Percentiles rank a stretch among this genome's conserved stretches.
Evolutionary conservation across 2,797 vertebrate genomes (phyloP).

Genomic region (Acipenser oxyrinchus): DNA sequence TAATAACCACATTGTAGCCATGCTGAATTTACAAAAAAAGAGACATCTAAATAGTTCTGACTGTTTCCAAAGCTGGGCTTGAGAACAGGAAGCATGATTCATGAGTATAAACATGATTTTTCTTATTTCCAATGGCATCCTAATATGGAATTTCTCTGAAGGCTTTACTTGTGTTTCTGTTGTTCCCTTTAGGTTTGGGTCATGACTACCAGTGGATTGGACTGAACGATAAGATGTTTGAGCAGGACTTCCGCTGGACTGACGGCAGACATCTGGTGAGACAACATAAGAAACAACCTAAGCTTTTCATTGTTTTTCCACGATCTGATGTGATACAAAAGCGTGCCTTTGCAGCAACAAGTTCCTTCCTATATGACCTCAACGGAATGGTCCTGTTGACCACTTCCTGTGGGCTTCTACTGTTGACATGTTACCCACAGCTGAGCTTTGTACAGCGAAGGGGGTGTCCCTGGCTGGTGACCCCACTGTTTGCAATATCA

Average conservation of each 20-base stretch:
- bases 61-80: conserved; percentile 4
- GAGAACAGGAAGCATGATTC: conserved; percentile 40
- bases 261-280: conserved; percentile 86
- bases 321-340: no score
- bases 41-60: conserved; percentile 3
- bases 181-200: conserved; percentile 69
- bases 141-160: conserved; percentile 37
- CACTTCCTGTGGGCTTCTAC: no score
- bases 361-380: no score
- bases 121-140: conserved; percentile 24
- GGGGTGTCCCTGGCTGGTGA: no score
- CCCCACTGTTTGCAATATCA: no score
- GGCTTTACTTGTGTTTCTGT: conserved; percentile 32
- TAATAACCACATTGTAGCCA: not conserved
- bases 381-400: no score
- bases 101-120: conserved; percentile 26
- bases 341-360: no score
- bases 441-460: no score
- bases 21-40: not conserved
- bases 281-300: conserved; percentile 20
- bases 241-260: conserved; percentile 95
- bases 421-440: no score
- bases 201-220: conserved; percentile 98
- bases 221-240: conserved; percentile 97
- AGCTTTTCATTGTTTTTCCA: no score